Conservation (phyloP, 2,113 vertebrate genomes). For the Otus sunia region DNA sequence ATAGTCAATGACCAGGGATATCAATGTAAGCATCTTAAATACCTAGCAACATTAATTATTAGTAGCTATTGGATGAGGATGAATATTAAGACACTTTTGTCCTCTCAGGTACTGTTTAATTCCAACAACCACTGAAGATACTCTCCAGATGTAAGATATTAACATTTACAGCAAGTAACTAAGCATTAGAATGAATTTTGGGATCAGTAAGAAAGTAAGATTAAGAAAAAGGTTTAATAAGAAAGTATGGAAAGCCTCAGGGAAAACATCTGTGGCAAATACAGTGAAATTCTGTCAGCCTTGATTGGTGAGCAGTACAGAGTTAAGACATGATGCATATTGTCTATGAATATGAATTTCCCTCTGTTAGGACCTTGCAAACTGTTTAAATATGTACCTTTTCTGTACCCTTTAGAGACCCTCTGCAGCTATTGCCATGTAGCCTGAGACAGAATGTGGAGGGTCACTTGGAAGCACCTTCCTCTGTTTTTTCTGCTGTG, state of each 20-base stretch:
- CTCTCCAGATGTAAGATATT: background rate
- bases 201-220: background rate
- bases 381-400: background rate
- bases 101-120: background rate
- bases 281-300: background rate
- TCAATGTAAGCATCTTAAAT: background rate
- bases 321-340: background rate
- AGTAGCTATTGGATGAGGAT: background rate
- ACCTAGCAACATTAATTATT: background rate
- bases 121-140: background rate
- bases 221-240: background rate
- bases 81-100: background rate
- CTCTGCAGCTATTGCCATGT: rapidly evolving
- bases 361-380: background rate
- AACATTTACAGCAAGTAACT: background rate
- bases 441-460: background rate
- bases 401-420: background rate
- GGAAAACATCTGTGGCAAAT: background rate
- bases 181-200: background rate
- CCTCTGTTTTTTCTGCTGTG: background rate
- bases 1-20: background rate
- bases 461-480: background rate
- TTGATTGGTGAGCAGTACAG: background rate
- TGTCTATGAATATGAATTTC: background rate
- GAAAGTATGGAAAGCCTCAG: background rate